Evolutionary conservation across 2,888 invertebrate genomes (phyloP), one percentile per base, ranked within the genome.

Genomic region (Schizotus pectinicornis): DNA sequence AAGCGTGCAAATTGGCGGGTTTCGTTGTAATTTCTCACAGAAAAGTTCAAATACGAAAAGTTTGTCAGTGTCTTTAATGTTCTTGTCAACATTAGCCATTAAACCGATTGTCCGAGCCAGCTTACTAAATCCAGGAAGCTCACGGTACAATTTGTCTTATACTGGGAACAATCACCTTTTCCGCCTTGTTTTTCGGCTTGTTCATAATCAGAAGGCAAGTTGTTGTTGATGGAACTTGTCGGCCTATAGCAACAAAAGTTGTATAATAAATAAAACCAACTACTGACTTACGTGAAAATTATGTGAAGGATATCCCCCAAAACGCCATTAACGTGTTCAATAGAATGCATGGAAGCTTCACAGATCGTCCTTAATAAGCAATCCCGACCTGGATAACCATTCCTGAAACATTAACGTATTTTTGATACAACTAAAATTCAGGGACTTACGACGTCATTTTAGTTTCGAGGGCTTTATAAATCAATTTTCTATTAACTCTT

Each of bases 361-460:
- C 92, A 92, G 74, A 92, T 89, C 65, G 88, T 85, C 66, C 89
- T 84, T 61, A 91, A 80, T 65, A 92, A 77, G 77, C 92, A 92
- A 39, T 84, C 83, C 61, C 86, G 83, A 2, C 89, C 90, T 1
- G 65, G 65, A 53, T 67, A 69, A 1, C 70, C 70, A 45, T 61
- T 64, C 43, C 71, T 71, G 33, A 49, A 65, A 59, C 1, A 43
- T 39, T 38, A 52, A 42, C 1, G 9, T 36, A 45, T 22, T n/a
- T 43, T 22, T 31, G 8, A 43, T 45, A 6, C 9, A 11, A 31
- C 11, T 12, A 33, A 13, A 42, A 33, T 34, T 34, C 39, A n/a
- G 12, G 11, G 41, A 65, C 72, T 62, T 66, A 75, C 75, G 67
- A 67, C 62, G 68, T 45, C 46, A 75, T 69, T 68, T 73, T 74